Percentiles rank a stretch among this genome's conserved stretches.
Conservation (phyloP, 2,113 vertebrate species). For the Strigops habroptila region DNA sequence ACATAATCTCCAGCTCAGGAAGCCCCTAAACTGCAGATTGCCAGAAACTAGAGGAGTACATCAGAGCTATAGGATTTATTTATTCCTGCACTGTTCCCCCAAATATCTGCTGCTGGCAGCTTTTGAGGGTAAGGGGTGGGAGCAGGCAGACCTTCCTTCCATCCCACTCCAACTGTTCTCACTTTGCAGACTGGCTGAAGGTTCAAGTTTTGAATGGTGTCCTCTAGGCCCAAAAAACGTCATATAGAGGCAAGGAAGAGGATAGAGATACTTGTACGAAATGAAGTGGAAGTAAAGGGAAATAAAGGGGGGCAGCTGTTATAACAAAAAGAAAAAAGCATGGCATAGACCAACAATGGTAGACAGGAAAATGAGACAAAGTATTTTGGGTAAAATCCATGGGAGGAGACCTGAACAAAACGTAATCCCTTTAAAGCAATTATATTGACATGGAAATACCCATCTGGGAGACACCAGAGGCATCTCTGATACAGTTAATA, state of each 20-base stretch:
- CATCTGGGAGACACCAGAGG: neutral
- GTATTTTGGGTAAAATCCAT: neutral
- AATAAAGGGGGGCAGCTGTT: neutral
- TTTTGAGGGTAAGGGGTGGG: accelerated
- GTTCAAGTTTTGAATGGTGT: neutral
- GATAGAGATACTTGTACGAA: neutral
- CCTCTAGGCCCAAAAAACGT: accelerated
- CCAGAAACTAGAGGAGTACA: neutral
- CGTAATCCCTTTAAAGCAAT: neutral
- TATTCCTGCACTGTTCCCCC: neutral
- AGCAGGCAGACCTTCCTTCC: neutral
- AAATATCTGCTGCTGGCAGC: neutral
- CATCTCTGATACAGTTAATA: neutral
- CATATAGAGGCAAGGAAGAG: accelerated
- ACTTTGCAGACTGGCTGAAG: neutral
- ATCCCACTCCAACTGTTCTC: neutral
- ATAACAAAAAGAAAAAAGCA: neutral
- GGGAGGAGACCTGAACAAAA: neutral
- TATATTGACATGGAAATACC: neutral
- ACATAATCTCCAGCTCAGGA: neutral
- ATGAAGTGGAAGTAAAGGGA: neutral
- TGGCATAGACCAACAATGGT: accelerated
- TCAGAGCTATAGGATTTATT: neutral
- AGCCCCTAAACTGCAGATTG: neutral
- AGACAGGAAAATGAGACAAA: neutral